Evolutionary conservation across 2,113 vertebrate genomes (phyloP), one percentile per base, ranked within the genome.

Genomic region (Copsychus sechellarum): DNA sequence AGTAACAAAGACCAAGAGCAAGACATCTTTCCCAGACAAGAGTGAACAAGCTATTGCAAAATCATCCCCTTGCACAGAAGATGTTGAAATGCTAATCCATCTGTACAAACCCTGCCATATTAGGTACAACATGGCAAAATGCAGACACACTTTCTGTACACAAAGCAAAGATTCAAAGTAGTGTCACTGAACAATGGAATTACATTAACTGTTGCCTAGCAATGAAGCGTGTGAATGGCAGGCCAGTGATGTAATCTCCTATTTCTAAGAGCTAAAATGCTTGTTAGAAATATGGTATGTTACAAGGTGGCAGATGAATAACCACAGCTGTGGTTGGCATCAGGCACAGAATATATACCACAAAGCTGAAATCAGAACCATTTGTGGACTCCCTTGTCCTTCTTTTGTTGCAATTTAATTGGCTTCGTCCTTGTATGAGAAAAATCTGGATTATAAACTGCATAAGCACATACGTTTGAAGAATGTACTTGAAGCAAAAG

Each of bases 201-300:
- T 58, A 67, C 65, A 90, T 86, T 92, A 84, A 92, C 69, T 83
- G 90, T 81, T 95, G 94, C 94, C 57, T 95, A 91, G 90, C 90
- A 93, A 92, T 57, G 66, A 71, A 88, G 62, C 8, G 1, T 78
- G 53, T 51, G 78, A 94, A 93, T 88, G 54, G 69, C 61, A 93
- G 86, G 56, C 31, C 66, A 72, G 72, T 66, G 90, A 88, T 57
- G 88, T 81, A 47, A 82, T 54, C 64, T 57, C 72, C 43, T 14
- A 28, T 60, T 82, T 74, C 86, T 73, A 96, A 86, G 76, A 85
- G 65, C 31, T 28, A 57, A 88, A 88, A 62, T 43, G 71, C 74
- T 69, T 62, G 20, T 66, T 72, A 84, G 69, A 93, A 90, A 88
- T 34, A 72, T 16, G 53, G 54, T 58, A 50, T 53, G 62, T 43